phyloP scores from a whole-genome alignment of 2,888 invertebrate species.

The Phrixothrix hirtus region DNA sequence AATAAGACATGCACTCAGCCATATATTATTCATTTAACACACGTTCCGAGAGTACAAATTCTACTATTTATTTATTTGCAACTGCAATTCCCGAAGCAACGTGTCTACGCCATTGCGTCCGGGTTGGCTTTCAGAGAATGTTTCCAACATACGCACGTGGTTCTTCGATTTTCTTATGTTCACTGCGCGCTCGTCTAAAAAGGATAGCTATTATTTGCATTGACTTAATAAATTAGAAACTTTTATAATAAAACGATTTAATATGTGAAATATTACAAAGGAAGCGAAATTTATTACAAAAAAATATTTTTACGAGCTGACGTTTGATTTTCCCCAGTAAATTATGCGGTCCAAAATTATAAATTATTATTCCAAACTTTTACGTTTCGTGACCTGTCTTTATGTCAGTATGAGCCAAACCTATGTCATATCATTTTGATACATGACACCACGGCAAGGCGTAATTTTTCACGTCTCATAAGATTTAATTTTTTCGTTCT shows the following conservation, averaged over 20 bases:
- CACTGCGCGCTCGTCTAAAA: too few species aligned
- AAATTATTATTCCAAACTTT: conserved; percentile 18
- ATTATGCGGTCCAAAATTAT: conserved; percentile 17
- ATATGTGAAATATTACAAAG: too few species aligned
- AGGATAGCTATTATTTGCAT: too few species aligned
- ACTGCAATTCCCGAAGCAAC: conserved; percentile 10
- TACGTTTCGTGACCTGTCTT: conserved; percentile 28
- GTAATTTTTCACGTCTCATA: conserved; percentile 29
- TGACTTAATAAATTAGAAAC: too few species aligned
- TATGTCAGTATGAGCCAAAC: conserved; percentile 22
- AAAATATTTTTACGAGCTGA: not conserved
- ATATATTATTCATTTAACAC: conserved; percentile 52
- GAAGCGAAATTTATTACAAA: not conserved
- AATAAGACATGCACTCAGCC: conserved; percentile 51
- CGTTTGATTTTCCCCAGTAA: conserved; percentile 7
- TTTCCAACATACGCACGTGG: too few species aligned
- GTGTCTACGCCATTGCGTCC: conserved; percentile 1
- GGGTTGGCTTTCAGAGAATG: too few species aligned
- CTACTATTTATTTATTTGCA: conserved; percentile 14
- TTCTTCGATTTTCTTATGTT: too few species aligned
- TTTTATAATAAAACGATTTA: too few species aligned
- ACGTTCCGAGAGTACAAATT: conserved; percentile 19
- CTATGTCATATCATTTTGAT: conserved; percentile 31
- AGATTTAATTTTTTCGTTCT: conserved; percentile 24
- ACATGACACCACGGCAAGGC: conserved; percentile 28